These are phyloP conservation scores for Scelioninae gen. 2 DNA, from an alignment of 2,888 invertebrate genomes.

Conservation along the genomic window DNA sequence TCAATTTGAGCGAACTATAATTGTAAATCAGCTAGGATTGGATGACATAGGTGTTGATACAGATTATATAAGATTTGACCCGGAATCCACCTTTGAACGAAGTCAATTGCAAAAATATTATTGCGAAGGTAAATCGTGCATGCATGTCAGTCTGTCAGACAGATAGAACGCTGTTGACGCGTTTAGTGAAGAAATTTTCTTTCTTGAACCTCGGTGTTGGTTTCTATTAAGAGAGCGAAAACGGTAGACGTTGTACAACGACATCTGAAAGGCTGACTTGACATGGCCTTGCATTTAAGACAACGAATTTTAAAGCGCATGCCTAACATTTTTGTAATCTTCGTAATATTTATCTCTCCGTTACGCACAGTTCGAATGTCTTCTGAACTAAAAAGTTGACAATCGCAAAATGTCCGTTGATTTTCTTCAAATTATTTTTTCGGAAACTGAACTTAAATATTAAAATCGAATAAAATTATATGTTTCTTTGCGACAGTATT, in stretches of 20 bases:
- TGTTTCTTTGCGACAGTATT: too few relatives aligned
- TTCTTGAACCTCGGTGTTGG: constrained; percentile 58
- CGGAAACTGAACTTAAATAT: too few relatives aligned
- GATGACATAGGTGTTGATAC: constrained; percentile 22
- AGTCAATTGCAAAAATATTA: constrained; percentile 56
- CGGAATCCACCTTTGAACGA: constrained; percentile 13
- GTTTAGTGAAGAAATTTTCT: constrained; percentile 59
- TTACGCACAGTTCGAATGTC: constrained; percentile 30
- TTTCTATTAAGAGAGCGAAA: constrained; percentile 70
- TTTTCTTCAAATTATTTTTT: too few relatives aligned
- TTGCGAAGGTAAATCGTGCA: constrained; percentile 63
- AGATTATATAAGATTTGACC: constrained; percentile 14
- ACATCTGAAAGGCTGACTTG: constrained; percentile 66
- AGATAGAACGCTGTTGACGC: constrained; percentile 58
- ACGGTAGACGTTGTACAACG: constrained; percentile 67
- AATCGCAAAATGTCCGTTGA: constrained; percentile 39
- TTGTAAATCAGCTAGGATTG: constrained; percentile 7
- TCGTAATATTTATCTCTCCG: constrained; percentile 57
- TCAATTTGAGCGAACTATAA: constrained; percentile 25
- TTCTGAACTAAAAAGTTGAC: constrained; percentile 27
- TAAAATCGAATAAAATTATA: too few relatives aligned
- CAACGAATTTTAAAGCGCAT: constrained; percentile 59
- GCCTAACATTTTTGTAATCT: constrained; percentile 62
- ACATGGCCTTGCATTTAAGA: constrained; percentile 72
- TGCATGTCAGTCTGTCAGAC: constrained; percentile 66